Base-by-base conservation (phyloP, 2,797 vertebrate genomes). In the Halcyon badia region DNA sequence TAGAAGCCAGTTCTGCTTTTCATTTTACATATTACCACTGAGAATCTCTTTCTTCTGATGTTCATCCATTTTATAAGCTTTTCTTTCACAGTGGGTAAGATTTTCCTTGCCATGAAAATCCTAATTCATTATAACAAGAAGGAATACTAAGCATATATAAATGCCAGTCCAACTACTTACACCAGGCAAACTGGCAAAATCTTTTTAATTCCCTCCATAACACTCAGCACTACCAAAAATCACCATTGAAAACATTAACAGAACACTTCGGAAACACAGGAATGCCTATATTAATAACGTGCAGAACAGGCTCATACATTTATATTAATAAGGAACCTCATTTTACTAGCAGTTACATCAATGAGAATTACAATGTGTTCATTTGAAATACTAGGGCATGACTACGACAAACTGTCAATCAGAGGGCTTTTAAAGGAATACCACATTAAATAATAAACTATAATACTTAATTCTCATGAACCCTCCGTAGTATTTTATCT, bases 31-130 rank as follows among this genome's bases (percentile, higher is more conserved):
- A 87, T 75, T 80, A 93, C 96, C 95, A 94, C 49, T 90, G 96
- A 90, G 96, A 97, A 95, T 92, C 88, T 89, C 57, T 94, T 93
- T 93, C 94, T 87, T 97, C 90, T 96, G 94, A 97, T 95, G 88
- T 95, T 93, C 93, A 95, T 93, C 96, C 95, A 96, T 81, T 83
- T 75, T 96, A 37, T 89, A 96, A 96, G 91, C 24, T 93, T 94
- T 89, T 83, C 87, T 91, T 94, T 94, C 76, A 91, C 83, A 93
- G 88, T 44, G 90, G 91, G 86, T 89, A 94, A 94, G 60, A 96
- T 90, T 96, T 95, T 95, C 92, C 92, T 94, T 94, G 83, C 90
- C 90, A 95, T 95, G 95, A 84, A 96, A 96, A 87, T 1, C 75
- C 71, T 65, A 90, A 95, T 96, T 92, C 68, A 81, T 92, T 69